Percentiles rank a stretch among this genome's conserved stretches.
Evolutionary conservation across 2,113 vertebrate species (phyloP).

Genomic region (Anguilla japonica): DNA sequence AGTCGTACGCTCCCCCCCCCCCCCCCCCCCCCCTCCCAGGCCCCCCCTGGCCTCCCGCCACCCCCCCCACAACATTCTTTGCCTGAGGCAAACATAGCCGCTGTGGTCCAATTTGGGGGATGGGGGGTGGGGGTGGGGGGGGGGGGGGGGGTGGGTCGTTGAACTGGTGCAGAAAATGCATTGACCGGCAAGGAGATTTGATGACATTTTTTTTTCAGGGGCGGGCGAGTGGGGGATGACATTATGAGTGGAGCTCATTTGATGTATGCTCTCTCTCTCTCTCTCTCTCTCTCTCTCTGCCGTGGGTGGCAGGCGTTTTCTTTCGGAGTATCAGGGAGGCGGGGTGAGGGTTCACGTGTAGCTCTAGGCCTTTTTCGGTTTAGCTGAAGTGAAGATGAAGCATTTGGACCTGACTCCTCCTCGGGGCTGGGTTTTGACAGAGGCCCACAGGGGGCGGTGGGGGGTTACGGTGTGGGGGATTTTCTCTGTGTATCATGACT

Average conservation of each 20-base stretch:
- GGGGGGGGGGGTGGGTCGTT: conserved; percentile 15
- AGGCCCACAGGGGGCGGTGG: neutral
- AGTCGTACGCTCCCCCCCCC: too few species aligned
- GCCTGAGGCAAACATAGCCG: conserved; percentile 7
- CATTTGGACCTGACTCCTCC: neutral
- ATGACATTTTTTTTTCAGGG: neutral
- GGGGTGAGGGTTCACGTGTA: neutral
- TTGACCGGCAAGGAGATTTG: conserved; percentile 35
- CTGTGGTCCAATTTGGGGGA: neutral
- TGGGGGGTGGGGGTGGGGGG: conserved; percentile 18
- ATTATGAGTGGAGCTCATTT: conserved; percentile 22
- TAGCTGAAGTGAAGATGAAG: conserved; percentile 6
- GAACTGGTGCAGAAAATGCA: conserved; percentile 61
- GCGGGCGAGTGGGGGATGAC: conserved; percentile 41
- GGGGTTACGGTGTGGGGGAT: neutral
- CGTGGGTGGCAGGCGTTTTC: conserved; percentile 1
- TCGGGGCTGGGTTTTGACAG: neutral
- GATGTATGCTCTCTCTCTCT: conserved; percentile 7
- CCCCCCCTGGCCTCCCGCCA: neutral
- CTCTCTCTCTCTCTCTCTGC: neutral
- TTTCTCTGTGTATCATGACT: neutral
- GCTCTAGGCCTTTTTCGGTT: neutral
- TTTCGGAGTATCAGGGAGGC: conserved; percentile 6
- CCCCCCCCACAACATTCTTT: neutral
- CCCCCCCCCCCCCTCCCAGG: neutral